Evolutionary conservation across 2,888 invertebrate genomes (phyloP), one percentile per base, ranked within the genome.

Genomic region (Polylopha cassiicola): DNA sequence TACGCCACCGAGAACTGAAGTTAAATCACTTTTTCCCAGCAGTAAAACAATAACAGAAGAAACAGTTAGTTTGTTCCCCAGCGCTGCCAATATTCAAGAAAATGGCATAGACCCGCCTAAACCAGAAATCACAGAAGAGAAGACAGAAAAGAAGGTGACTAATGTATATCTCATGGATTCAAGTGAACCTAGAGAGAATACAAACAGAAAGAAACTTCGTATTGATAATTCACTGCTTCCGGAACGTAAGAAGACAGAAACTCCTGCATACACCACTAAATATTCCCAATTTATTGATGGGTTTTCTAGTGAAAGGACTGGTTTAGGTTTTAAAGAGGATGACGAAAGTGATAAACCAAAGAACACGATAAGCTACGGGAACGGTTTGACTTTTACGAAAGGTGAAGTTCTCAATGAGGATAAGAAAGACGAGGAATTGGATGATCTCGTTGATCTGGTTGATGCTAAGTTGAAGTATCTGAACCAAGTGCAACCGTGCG

Each of bases 381-480:
- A 80, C 3, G 81, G 79, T 0, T 60, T 87, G 41, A 65, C 70
- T 47, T 88, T 88, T 45, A 81, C 87, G 0, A 88, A 87, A 55
- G 87, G 87, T 1, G 87, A 88, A 55, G 75, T 74, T 0, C 54
- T 87, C 39, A 81, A 84, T 45, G 80, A 79, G 26, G 75, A 73
- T 2, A 74, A 71, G 22, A 72, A 67, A 33, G 76, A 78, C 14
- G 76, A 77, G 10, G 73, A 68, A 3, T 48, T 79, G 36, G 78
- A 82, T 1, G 74, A 77, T 17, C 29, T 73, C 48, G 70, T 72
- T 0, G 78, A 80, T 1, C 49, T 87, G 13, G 61, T 89, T 21
- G 80, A 80, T 46, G 85, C 87, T 4, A 89, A 88, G 57, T 57
- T 88, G 51, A 86, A 81, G 57, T 88, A 86, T 48, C 51, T 89